These are phyloP conservation scores for Cremastinae sp. DNA, from an alignment of 2,888 invertebrate genomes.

Conservation along the genomic window DNA sequence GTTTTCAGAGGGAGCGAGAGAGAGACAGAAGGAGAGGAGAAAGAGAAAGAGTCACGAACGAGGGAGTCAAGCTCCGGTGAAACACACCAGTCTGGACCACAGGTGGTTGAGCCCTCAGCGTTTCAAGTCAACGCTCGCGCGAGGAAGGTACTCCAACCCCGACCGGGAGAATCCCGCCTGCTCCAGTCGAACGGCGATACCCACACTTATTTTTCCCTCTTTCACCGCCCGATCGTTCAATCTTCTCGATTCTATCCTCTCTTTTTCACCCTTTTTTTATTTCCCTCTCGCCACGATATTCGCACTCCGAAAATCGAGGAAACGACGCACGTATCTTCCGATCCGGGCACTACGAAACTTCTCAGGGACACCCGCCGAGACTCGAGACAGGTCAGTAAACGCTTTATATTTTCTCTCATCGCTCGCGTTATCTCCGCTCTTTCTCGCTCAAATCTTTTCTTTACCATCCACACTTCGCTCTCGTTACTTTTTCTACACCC, in stretches of 20 bases:
- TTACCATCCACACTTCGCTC: background rate
- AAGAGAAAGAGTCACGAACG: constrained; percentile 45
- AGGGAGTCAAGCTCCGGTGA: constrained; percentile 58
- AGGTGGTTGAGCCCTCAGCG: constrained; percentile 69
- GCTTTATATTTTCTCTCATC: too few species aligned
- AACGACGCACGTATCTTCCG: background rate
- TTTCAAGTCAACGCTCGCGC: constrained; percentile 63
- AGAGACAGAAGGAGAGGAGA: too few species aligned
- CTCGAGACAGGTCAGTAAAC: constrained; percentile 54
- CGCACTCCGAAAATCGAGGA: constrained; percentile 1
- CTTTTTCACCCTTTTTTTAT: constrained; percentile 1
- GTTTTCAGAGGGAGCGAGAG: constrained; percentile 43
- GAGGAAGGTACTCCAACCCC: constrained; percentile 57
- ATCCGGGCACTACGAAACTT: background rate
- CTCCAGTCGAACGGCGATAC: constrained; percentile 36
- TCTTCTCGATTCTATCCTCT: background rate
- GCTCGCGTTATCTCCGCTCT: too few species aligned
- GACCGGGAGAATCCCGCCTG: constrained; percentile 43
- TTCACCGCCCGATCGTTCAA: constrained; percentile 13
- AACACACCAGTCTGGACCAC: constrained; percentile 63
- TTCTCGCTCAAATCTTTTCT: background rate
- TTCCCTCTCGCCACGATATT: constrained; percentile 1
- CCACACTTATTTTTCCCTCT: constrained; percentile 52
- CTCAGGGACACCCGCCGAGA: constrained; percentile 28
- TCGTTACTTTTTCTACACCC: too few species aligned